Base-by-base conservation (phyloP, 2,888 invertebrate genomes). In the Ophioninae sp. region DNA sequence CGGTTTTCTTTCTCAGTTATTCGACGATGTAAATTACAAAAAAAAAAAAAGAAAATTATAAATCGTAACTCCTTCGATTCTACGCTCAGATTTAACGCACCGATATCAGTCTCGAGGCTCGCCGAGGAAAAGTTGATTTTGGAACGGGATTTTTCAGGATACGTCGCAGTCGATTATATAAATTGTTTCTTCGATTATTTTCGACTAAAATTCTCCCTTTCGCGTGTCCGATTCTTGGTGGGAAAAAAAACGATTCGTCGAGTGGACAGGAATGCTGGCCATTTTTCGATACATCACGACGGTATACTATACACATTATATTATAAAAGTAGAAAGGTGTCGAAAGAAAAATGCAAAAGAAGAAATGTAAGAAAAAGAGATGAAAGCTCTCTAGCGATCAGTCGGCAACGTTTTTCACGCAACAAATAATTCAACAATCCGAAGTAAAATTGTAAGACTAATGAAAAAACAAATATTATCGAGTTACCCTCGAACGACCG, bases 271-370 rank as follows among this genome's bases (percentile, higher is more conserved):
- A 3, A n/a, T n/a, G 59, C 58, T 69, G 64, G 63, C 37, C 17
- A 39, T 13, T 37, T 59, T n/a, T 72, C 58, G 72, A 22, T 30
- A 67, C 71, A 77, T 77, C 67, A 68, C 68, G 74, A 44, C 58
- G 84, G 82, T 76, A 67, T 77, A 87, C 59, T 73, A 75, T 79
- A 83, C 77, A 83, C 59, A 83, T 68, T 30, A 30, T 64, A 56
- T 81, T 88, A 88, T 87, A 88, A 88, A 88, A 87, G 87, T 88
- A 88, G 75, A 88, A 88, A 88, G 84, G 82, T 68, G 44, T 76
- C 81, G 58, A 59, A 82, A 41, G 37, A 44, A 58, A 13, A 67
- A 44, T 41, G 61, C 63, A 37, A 51, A 80, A 22, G 56, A 68
- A 39, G 69, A 67, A 65, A 44, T 41, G 61, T 58, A 37, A 51